A percentile compares a stretch with the other conserved stretches of the same genome.
These are phyloP conservation scores for Pollenia angustigena DNA, from an alignment of 2,888 invertebrate species.

Conservation along the genomic window DNA sequence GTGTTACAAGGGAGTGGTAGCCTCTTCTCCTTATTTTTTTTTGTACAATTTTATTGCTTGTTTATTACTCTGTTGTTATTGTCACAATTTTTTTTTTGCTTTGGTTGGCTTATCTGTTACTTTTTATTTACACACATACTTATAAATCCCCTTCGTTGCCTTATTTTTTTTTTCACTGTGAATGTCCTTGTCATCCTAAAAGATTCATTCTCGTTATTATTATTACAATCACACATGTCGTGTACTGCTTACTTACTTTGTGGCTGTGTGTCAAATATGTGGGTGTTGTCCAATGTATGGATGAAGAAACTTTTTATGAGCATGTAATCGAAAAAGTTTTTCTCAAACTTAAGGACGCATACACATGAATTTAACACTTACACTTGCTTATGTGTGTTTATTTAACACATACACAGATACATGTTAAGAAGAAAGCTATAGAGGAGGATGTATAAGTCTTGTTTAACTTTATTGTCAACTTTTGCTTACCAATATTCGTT, in stretches of 20 bases:
- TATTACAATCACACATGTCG: slow-evolving; percentile 68
- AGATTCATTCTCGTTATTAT: slow-evolving; percentile 57
- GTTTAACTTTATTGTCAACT: slow-evolving; percentile 61
- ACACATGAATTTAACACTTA: slow-evolving; percentile 2
- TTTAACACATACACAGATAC: not conserved
- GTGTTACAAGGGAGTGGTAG: not conserved
- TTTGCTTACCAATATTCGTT: slow-evolving; percentile 50
- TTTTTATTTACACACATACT: slow-evolving; percentile 47
- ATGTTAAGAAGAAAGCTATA: not conserved
- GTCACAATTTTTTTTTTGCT: slow-evolving; percentile 46
- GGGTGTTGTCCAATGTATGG: slow-evolving; percentile 71
- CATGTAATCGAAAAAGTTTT: slow-evolving; percentile 76
- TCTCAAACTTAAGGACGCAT: slow-evolving; percentile 43
- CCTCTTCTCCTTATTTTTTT: not conserved
- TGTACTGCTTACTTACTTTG: slow-evolving; percentile 47
- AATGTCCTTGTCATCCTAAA: slow-evolving; percentile 54
- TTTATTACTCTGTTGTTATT: slow-evolving; percentile 69
- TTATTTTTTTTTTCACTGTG: slow-evolving; percentile 4
- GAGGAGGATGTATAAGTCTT: slow-evolving; percentile 33
- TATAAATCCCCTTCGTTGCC: slow-evolving; percentile 26
- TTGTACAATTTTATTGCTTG: slow-evolving; percentile 67
- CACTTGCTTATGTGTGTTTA: not conserved
- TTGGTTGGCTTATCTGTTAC: slow-evolving; percentile 57
- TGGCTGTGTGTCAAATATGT: slow-evolving; percentile 68
- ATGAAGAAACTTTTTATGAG: slow-evolving; percentile 75